Evolutionary conservation across 2,888 invertebrate genomes (phyloP), one percentile per base, ranked within the genome.

Genomic region (Sesia bembeciformis): DNA sequence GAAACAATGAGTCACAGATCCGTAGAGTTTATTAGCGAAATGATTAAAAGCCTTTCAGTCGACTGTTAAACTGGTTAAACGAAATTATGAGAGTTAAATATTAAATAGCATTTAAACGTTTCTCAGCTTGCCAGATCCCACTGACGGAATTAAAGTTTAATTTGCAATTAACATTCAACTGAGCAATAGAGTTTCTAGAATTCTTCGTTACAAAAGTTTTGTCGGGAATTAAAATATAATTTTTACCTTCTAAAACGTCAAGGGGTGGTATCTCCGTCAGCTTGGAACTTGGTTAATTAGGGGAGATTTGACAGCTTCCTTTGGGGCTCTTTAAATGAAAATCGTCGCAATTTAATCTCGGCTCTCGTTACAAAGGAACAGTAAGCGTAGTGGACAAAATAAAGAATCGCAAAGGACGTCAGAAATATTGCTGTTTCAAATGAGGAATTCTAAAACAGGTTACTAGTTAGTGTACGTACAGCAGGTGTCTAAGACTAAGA

Each of bases 1-100:
- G 55, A 70, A 64, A 73, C 68, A 72, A 73, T 84, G 85, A 85
- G 62, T 85, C 84, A 84, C 74, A 72, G 71, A 50, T 50, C 38
- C 6, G 38, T 42, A 7, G 7, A 50, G 39, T 50, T 50, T 50
- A 50, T 50, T 46, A 50, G 50, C 50, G 3, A 46, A 8, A 23
- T 46, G 8, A 46, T 46, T 46, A 46, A 46, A 23, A 46, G 23
- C 23, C 8, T 8, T 7, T 8, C 46, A 0, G 46, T 46, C 8
- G 43, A n/a, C 43, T 43, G n/a, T 42, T 42, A 42, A 42, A 42
- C 6, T n/a, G 43, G 8, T n/a, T n/a, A 46, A 8, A 46, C n/a
- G 23, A 8, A 46, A 46, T n/a, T 46, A 3, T 8, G 3, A 46
- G 23, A 23, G 8, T 4, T 46, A 46, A 46, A 46, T 46, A 46